Base-by-base conservation (phyloP, 2,888 invertebrate species). In the Scelioninae gen. 1 region DNA sequence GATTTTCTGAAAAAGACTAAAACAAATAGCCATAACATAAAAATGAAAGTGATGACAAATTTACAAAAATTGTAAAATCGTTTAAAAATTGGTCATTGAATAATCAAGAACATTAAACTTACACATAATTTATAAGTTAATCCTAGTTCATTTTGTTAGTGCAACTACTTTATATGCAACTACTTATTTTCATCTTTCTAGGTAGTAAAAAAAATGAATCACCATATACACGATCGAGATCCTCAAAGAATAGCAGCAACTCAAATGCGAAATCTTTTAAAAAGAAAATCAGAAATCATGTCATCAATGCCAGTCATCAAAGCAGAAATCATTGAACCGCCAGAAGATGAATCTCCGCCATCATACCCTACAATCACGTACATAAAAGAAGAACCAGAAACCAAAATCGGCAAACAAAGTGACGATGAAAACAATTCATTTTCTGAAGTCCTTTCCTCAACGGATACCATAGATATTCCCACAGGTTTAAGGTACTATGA, bases 121-220 rank as follows among this genome's bases (percentile, higher is more conserved):
- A n/a, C n/a, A n/a, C n/a, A n/a, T n/a, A n/a, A n/a, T n/a, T n/a
- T n/a, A n/a, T n/a, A n/a, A n/a, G n/a, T n/a, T n/a, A n/a, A n/a
- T n/a, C n/a, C n/a, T n/a, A n/a, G n/a, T n/a, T n/a, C n/a, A n/a
- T n/a, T n/a, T n/a, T n/a, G n/a, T n/a, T n/a, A n/a, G n/a, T n/a
- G n/a, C n/a, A n/a, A n/a, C n/a, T n/a, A n/a, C n/a, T n/a, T n/a
- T n/a, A n/a, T n/a, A n/a, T n/a, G n/a, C n/a, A n/a, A n/a, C n/a
- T n/a, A n/a, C 7, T 40, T 40, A 40, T 40, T 40, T 10, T 10
- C 40, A 43, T 11, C 3, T 47, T 47, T 6, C 6, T 40, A 77
- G 77, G 56, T 77, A 11, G 6, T 77, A 4, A 77, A 71, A 43
- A 71, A 58, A 58, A 9, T 71, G 11, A 78, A 78, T 11, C 56